Conservation (phyloP, 1,140 invertebrate species). For the Drosophila sturtevanti region DNA sequence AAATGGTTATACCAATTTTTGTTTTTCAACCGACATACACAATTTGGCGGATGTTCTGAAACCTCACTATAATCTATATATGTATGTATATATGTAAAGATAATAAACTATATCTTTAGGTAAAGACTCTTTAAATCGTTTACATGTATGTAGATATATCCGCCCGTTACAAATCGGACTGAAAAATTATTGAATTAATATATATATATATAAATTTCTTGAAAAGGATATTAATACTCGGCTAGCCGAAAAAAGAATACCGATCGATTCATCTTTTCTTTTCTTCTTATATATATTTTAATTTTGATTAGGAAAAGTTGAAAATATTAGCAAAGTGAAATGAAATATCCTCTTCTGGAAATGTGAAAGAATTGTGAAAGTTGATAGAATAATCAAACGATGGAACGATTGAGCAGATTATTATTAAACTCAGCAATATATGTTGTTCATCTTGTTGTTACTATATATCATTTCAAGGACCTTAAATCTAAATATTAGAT, state of each 20-base stretch:
- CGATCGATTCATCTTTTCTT: background rate
- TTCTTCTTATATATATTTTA: too few species aligned
- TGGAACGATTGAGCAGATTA: constrained; percentile 37
- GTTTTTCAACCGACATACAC: background rate
- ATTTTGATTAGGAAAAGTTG: background rate
- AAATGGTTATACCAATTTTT: background rate
- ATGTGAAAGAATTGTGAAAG: constrained; percentile 24
- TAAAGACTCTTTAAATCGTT: background rate
- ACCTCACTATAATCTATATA: constrained; percentile 3
- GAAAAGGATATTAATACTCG: constrained; percentile 47
- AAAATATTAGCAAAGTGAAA: background rate
- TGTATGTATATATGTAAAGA: background rate
- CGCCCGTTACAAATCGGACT: background rate
- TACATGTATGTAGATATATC: background rate
- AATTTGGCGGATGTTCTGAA: constrained; percentile 7
- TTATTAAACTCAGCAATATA: constrained; percentile 48
- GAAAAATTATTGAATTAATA: background rate
- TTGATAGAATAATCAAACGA: background rate
- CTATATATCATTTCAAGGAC: constrained; percentile 36
- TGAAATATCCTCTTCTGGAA: constrained; percentile 6
- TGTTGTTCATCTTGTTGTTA: constrained; percentile 9
- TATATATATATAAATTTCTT: background rate
- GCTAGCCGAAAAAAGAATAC: constrained; percentile 32
- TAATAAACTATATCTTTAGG: background rate
- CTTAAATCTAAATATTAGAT: constrained; percentile 68